A percentile compares a stretch with the other conserved stretches of the same genome.
phyloP scores from a whole-genome alignment of 2,888 invertebrate genomes.

The Dynastes tityus region DNA sequence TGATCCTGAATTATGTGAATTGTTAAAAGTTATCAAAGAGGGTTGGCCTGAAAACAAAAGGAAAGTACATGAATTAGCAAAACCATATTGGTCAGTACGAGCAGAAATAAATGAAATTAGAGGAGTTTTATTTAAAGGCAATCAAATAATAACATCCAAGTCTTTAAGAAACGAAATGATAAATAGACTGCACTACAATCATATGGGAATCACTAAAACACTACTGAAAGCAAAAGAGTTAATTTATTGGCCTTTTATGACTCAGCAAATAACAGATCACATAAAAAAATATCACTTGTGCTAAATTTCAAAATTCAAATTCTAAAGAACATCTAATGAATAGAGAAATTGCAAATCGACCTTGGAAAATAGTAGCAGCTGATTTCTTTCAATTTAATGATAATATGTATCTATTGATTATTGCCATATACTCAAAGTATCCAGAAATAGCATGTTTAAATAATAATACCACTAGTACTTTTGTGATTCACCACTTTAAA shows the following conservation, averaged over 20 bases:
- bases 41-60: background rate
- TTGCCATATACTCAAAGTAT: slow-evolving; percentile 29
- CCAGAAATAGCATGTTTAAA: slow-evolving; percentile 33
- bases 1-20: too few relatives aligned
- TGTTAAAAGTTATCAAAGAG: background rate
- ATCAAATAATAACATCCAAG: background rate
- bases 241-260: background rate
- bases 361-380: too few relatives aligned
- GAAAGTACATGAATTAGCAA: background rate
- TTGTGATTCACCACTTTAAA: slow-evolving; percentile 6
- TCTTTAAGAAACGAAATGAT: too few relatives aligned
- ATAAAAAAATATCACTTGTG: too few relatives aligned
- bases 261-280: background rate
- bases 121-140: background rate
- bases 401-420: background rate
- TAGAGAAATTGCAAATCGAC: too few relatives aligned
- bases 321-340: too few relatives aligned
- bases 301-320: too few relatives aligned
- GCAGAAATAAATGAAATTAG: background rate
- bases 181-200: background rate
- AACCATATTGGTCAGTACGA: background rate
- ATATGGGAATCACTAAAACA: background rate
- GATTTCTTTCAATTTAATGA: too few relatives aligned
- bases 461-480: slow-evolving; percentile 11
- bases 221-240: too few relatives aligned